Evolutionary conservation across 2,888 invertebrate species (phyloP).

Genomic region (Ligdia adustata): DNA sequence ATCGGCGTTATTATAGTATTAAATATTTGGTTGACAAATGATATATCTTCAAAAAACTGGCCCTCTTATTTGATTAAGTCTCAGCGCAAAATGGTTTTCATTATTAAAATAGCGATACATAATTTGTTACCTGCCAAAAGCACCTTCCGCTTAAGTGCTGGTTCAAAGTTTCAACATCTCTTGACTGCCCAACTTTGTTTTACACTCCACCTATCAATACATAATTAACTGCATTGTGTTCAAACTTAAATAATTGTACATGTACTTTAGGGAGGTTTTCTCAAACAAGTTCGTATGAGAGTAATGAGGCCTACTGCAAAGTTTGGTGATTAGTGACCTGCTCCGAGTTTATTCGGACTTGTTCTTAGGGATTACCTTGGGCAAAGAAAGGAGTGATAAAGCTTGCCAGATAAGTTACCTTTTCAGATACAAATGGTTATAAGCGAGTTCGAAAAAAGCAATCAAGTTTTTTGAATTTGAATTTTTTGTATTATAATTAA

Average conservation of each 20-base stretch:
- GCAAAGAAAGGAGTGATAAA: constrained; percentile 1
- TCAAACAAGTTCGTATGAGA: constrained; percentile 28
- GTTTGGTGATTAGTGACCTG: constrained; percentile 44
- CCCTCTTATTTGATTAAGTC: too few relatives aligned
- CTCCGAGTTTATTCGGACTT: constrained; percentile 30
- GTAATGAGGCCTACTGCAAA: constrained; percentile 46
- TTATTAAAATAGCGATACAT: too few relatives aligned
- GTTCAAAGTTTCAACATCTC: constrained; percentile 4
- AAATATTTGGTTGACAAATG: too few relatives aligned
- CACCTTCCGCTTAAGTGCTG: neutral
- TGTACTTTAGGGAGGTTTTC: constrained; percentile 12
- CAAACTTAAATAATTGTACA: constrained; percentile 12
- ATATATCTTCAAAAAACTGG: too few relatives aligned
- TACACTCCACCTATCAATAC: constrained; percentile 3
- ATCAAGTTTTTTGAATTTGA: too few relatives aligned
- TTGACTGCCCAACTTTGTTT: constrained; percentile 2
- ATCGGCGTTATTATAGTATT: too few relatives aligned
- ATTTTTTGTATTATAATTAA: too few relatives aligned
- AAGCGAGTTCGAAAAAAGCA: too few relatives aligned
- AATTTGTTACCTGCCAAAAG: too few relatives aligned
- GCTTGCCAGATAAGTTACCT: neutral
- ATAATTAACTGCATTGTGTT: constrained; percentile 19
- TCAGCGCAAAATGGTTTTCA: too few relatives aligned
- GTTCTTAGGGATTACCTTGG: constrained; percentile 25
- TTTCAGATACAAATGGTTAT: too few relatives aligned